A percentile compares a stretch with the other conserved stretches of the same genome.
phyloP scores from a whole-genome alignment of 2,888 invertebrate species.

The Andrena haemorrhoa region DNA sequence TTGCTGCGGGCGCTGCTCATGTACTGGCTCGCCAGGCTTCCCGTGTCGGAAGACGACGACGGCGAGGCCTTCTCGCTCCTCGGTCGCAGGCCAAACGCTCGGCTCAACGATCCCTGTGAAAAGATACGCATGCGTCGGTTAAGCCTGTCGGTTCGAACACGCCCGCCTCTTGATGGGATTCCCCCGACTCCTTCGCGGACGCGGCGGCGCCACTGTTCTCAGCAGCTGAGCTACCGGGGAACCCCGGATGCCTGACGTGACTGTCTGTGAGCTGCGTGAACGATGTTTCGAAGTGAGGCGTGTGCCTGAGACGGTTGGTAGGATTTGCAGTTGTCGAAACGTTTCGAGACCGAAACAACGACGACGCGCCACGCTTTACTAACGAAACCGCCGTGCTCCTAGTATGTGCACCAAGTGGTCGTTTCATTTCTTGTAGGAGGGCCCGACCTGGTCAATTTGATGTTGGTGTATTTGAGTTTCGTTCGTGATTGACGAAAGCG shows the following conservation, averaged over 20 bases:
- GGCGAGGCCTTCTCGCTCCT: slow-evolving; percentile 89
- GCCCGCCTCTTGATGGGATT: slow-evolving; percentile 1
- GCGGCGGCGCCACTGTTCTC: too few species aligned
- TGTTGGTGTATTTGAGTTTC: slow-evolving; percentile 4
- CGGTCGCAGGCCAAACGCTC: slow-evolving; percentile 89
- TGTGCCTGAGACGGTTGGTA: background rate
- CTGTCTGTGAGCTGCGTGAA: background rate
- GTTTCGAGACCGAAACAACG: slow-evolving; percentile 4
- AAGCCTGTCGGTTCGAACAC: background rate
- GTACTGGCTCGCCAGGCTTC: slow-evolving; percentile 87
- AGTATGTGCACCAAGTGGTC: too few species aligned
- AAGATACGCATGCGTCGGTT: background rate
- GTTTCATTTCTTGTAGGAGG: background rate
- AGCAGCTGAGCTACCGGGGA: slow-evolving; percentile 47
- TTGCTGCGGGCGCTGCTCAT: slow-evolving; percentile 86
- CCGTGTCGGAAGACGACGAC: slow-evolving; percentile 88
- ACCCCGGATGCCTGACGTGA: slow-evolving; percentile 10
- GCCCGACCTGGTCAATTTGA: background rate
- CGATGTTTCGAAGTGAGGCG: background rate
- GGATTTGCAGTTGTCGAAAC: slow-evolving; percentile 19
- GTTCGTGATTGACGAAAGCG: background rate
- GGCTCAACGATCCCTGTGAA: slow-evolving; percentile 90
- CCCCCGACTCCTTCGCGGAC: slow-evolving; percentile 40
- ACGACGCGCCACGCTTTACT: too few species aligned
- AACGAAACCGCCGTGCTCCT: too few species aligned